These are phyloP conservation scores for Epirrhoe alternata DNA, from an alignment of 2,888 invertebrate genomes.

Conservation along the genomic window DNA sequence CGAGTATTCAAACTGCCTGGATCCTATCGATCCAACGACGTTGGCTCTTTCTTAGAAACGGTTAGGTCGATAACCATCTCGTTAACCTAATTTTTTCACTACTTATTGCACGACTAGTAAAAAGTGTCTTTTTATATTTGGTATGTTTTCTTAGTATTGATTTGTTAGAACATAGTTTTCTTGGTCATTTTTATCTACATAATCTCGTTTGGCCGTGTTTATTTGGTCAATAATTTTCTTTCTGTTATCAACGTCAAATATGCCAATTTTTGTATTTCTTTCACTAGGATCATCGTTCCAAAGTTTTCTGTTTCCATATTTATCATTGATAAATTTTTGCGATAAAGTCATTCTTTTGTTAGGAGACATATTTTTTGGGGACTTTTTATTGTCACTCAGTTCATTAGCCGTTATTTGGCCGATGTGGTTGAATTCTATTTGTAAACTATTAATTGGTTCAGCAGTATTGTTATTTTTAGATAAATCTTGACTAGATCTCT, in stretches of 20 bases:
- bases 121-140: slow-evolving; percentile 46
- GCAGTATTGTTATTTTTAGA: slow-evolving; percentile 62
- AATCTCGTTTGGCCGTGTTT: slow-evolving; percentile 69
- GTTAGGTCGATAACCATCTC: slow-evolving; percentile 67
- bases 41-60: slow-evolving; percentile 59
- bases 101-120: slow-evolving; percentile 65
- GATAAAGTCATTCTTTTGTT: slow-evolving; percentile 75
- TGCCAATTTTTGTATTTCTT: slow-evolving; percentile 62
- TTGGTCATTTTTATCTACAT: slow-evolving; percentile 64
- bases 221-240: slow-evolving; percentile 73
- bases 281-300: slow-evolving; percentile 76
- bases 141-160: slow-evolving; percentile 52
- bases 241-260: slow-evolving; percentile 68
- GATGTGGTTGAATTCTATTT: slow-evolving; percentile 81
- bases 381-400: slow-evolving; percentile 66
- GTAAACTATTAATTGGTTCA: slow-evolving; percentile 68
- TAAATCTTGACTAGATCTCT: slow-evolving; percentile 75
- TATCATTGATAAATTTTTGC: slow-evolving; percentile 83
- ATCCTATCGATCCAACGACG: slow-evolving; percentile 68
- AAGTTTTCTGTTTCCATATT: slow-evolving; percentile 80
- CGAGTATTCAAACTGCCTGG: slow-evolving; percentile 41
- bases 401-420: slow-evolving; percentile 75
- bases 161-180: slow-evolving; percentile 59
- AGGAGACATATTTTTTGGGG: slow-evolving; percentile 66
- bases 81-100: slow-evolving; percentile 65